phyloP scores from a whole-genome alignment of 2,113 vertebrate genomes.

The Fregetta grallaria region DNA sequence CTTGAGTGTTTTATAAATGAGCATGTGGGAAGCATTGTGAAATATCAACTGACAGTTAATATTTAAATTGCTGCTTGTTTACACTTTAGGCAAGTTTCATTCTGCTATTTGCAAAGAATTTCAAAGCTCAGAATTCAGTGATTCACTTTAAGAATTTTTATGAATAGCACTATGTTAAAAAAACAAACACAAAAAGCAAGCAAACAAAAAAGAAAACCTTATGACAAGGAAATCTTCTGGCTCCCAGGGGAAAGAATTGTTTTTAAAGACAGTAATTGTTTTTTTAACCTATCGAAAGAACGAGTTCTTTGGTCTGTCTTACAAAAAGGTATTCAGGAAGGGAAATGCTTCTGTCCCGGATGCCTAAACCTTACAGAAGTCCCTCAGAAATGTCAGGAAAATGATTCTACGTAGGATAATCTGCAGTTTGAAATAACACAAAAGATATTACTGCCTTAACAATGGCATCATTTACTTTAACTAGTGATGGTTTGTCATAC shows the following conservation, averaged over 20 bases:
- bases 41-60: slow-evolving; percentile 41
- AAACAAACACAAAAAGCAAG: not conserved
- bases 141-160: slow-evolving; percentile 15
- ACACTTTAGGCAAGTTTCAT: not conserved
- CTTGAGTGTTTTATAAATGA: slow-evolving; percentile 4
- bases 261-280: not conserved
- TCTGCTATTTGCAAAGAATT: not conserved
- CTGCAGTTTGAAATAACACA: not conserved
- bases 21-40: not conserved
- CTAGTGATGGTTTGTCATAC: not conserved
- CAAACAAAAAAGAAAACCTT: not conserved
- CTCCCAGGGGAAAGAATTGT: not conserved
- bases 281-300: not conserved
- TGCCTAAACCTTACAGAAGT: not conserved
- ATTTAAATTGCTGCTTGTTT: slow-evolving; percentile 5
- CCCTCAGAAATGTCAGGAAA: not conserved
- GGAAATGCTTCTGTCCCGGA: not conserved
- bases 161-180: not conserved
- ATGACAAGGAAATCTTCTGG: not conserved
- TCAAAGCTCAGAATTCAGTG: not conserved
- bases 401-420: not conserved
- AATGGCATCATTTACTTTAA: not conserved
- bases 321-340: not conserved
- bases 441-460: not conserved
- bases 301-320: not conserved